phyloP scores from a whole-genome alignment of 2,797 vertebrate genomes.

The Peromyscus nudipes region DNA sequence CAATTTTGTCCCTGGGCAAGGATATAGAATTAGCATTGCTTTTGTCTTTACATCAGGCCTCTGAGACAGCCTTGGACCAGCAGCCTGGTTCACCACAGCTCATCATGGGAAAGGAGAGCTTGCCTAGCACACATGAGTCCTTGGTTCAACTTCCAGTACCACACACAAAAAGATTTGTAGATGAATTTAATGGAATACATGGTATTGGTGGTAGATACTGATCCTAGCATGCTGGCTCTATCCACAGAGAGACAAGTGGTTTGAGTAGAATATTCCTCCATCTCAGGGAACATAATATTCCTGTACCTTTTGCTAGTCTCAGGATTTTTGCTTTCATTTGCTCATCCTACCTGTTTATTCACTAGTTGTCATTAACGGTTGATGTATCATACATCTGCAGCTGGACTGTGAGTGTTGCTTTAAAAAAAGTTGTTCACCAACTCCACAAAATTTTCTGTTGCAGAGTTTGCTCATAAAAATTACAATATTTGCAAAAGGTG shows the following conservation, averaged over 20 bases:
- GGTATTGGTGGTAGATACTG: not conserved
- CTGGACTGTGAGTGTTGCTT: not conserved
- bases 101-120: not conserved
- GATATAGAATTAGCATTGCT: not conserved
- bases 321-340: not conserved
- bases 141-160: not conserved
- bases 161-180: not conserved
- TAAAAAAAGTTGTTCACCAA: not conserved
- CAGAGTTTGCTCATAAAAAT: not conserved
- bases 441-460: conserved; percentile 5
- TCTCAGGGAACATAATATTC: not conserved
- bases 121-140: not conserved
- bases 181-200: not conserved
- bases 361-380: not conserved
- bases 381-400: not conserved
- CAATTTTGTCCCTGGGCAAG: not conserved
- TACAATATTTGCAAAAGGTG: not conserved
- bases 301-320: not conserved
- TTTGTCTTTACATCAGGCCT: not conserved
- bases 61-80: too few species aligned
- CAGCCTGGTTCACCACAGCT: too few species aligned
- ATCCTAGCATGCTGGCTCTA: not conserved
- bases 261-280: not conserved
- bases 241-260: not conserved
- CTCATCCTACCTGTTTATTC: not conserved